Conservation (phyloP, 2,888 invertebrate species). For the Herminia tarsipennalis region DNA sequence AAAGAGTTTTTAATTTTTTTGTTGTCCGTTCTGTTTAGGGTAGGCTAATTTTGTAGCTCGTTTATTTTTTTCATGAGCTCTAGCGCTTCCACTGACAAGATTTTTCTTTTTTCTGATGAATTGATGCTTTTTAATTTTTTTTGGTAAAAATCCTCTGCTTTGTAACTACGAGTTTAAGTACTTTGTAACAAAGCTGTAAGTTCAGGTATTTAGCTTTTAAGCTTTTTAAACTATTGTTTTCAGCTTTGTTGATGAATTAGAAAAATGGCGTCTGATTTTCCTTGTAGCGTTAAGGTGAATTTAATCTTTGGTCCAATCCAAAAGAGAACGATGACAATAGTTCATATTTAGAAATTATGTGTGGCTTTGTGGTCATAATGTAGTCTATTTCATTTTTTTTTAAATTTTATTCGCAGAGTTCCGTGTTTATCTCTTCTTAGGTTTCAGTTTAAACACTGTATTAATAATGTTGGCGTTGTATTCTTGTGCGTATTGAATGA, state of each 20-base stretch:
- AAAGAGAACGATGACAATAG: neutral
- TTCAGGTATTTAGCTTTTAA: too few relatives aligned
- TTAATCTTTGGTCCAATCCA: constrained; percentile 8
- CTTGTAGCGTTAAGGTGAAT: neutral
- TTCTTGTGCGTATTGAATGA: constrained; percentile 6
- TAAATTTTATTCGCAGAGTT: constrained; percentile 2
- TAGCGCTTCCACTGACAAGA: neutral
- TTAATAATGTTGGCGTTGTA: constrained; percentile 7
- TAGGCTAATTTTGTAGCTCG: too few relatives aligned
- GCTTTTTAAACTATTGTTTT: neutral
- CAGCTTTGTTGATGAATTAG: neutral
- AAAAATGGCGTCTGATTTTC: neutral
- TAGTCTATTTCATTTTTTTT: constrained; percentile 5
- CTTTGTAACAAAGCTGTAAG: too few relatives aligned
- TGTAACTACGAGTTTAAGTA: too few relatives aligned
- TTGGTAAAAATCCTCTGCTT: neutral
- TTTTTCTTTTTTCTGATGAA: neutral
- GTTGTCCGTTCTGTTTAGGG: neutral
- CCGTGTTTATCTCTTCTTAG: neutral
- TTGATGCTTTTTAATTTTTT: neutral
- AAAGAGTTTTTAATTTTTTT: neutral
- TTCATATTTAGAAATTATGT: neutral
- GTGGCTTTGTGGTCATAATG: constrained; percentile 5
- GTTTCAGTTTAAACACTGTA: constrained; percentile 5
- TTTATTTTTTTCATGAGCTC: neutral